Base-by-base conservation (phyloP, 2,797 vertebrate genomes). In the Girardinus metallicus region DNA sequence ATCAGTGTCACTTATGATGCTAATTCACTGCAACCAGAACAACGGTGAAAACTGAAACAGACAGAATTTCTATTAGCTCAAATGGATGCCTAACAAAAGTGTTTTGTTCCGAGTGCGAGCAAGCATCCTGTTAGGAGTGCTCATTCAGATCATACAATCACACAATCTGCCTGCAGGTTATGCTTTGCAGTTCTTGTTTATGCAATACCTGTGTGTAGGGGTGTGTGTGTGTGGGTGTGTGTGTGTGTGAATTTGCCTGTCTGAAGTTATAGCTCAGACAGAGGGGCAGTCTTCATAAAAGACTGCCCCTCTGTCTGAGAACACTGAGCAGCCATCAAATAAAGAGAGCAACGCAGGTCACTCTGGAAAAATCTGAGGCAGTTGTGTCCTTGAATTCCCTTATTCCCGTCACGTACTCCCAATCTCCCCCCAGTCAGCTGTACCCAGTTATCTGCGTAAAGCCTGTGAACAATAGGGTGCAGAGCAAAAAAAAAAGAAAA, bases 71-170 rank as follows among this genome's bases (percentile, higher is more conserved):
- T 62, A 80, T 85, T 80, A 87, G 85, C 84, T 91, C 85, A 74
- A 74, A 41, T 53, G 78, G 78, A 64, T 1, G 74, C 53, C 5
- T 26, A 72, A 88, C 83, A 91, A 86, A 88, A 86, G 72, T 72
- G 80, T 74, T 77, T 89, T 91, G 89, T 89, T 82, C 9, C 43
- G 78, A 62, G 44, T 79, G 81, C 72, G 76, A 88, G 66, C 83
- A 80, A 84, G 83, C 81, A 62, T 64, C 82, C 85, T 80, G 91
- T 92, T 89, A 89, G 87, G 89, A 82, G 77, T 74, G 39, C 73
- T 85, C 78, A 83, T 84, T 91, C 88, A 85, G 82, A 91, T 91
- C 23, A 15, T 57, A 72, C 84, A 72, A 71, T 90, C 23, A 12
- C 70, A 72, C 83, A 73, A 71, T 90, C 84, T 80, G 79, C 80